Evolutionary conservation across 1,140 invertebrate species (phyloP), one percentile per base, ranked within the genome.

Genomic region (Piezodorus guildinii): DNA sequence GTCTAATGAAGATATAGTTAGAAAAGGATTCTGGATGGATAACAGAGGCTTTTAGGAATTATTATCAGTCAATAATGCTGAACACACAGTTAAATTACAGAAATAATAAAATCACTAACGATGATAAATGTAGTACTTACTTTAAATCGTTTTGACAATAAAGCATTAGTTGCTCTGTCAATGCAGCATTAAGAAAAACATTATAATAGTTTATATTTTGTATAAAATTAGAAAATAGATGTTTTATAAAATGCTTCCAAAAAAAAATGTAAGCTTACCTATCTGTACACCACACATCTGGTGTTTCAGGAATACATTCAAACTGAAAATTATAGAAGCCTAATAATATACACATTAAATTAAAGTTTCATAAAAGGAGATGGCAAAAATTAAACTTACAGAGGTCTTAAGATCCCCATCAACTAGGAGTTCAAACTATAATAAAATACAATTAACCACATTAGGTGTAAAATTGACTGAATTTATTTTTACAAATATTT

Each of bases 361-460:
- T 56, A 8, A 21, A 25, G 14, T 23, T 23, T 23, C 5, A 56
- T 56, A 9, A 23, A 25, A 56, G 5, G 12, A 56, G 15, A 10
- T 23, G 4, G 2, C 9, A 56, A 49, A 27, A 19, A 34, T 17
- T 21, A 21, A 19, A 62, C 39, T 62, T 27, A 45, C 44, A 43
- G 45, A 45, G 3, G 34, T 30, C 4, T 23, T 3, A 62, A n/a
- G 19, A 49, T 56, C 62, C 23, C 43, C 62, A 43, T 63, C 49
- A 52, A 63, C 62, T 39, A 63, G 52, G 49, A 63, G 52, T 30
- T 63, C 62, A 52, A 63, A 23, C 62, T 63, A 30, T 8, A 63
- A 54, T 9, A 19, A 4, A 56, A 34, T 34, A 56, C 16, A 27
- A 62, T 21, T 5, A 15, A 1, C n/a, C n/a, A n/a, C n/a, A 52